These are phyloP conservation scores for Myiopsitta monachus DNA, from an alignment of 2,113 vertebrate genomes.

Conservation along the genomic window DNA sequence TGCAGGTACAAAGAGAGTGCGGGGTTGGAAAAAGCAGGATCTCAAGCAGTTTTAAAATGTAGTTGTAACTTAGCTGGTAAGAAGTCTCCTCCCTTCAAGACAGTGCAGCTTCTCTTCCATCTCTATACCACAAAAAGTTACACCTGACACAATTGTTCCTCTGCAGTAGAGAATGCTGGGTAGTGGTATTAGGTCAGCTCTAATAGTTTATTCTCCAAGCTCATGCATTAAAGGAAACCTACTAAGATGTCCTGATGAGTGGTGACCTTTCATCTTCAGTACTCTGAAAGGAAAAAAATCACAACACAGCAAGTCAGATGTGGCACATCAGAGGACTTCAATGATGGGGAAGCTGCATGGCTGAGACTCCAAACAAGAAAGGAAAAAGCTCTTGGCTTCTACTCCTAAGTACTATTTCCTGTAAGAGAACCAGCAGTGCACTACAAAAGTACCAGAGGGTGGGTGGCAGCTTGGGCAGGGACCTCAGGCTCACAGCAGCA, in stretches of 20 bases:
- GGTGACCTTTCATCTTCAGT: slow-evolving; percentile 75
- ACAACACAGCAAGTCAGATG: not conserved
- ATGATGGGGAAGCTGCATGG: not conserved
- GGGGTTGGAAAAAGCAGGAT: not conserved
- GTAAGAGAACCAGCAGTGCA: not conserved
- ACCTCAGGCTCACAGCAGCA: not conserved
- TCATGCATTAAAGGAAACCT: not conserved
- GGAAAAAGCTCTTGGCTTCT: not conserved
- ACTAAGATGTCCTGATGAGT: slow-evolving; percentile 73
- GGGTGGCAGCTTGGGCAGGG: not conserved
- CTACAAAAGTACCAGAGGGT: not conserved
- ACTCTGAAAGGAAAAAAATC: slow-evolving; percentile 51
- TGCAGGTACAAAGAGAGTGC: not conserved
- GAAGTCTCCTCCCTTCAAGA: not conserved
- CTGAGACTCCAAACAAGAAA: not conserved
- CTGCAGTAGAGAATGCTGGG: not conserved
- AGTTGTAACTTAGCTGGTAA: not conserved
- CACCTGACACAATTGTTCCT: not conserved
- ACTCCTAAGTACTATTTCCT: not conserved
- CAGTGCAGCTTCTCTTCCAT: not conserved
- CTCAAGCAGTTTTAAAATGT: not conserved
- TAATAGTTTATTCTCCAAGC: slow-evolving; percentile 14
- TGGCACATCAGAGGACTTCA: not conserved
- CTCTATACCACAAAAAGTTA: not conserved
- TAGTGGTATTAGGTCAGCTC: slow-evolving; percentile 15